Evolutionary conservation across 2,113 vertebrate genomes (phyloP), one percentile per base, ranked within the genome.

Genomic region (Heloderma charlesbogerti): DNA sequence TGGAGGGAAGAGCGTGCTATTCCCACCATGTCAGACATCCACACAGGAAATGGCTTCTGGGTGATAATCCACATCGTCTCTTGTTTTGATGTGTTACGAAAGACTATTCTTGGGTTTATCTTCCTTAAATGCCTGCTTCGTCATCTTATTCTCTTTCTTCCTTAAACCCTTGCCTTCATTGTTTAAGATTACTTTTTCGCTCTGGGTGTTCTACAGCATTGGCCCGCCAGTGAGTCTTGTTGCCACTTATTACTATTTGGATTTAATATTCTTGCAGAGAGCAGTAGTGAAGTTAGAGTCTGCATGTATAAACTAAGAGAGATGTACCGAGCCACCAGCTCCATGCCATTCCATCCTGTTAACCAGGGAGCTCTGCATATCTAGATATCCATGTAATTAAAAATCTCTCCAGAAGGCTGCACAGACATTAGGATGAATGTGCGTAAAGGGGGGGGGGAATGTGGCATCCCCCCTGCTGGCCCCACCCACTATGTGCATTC

Each of bases 101-200:
- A 84, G 20, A 10, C 29, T 22, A 8, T 4, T 37, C 48, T 69
- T 81, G 22, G 77, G 54, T 77, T 67, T 85, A 37, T 67, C n/a
- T 78, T 85, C 69, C 81, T 40, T 75, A 83, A 74, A 66, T 85
- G 72, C 25, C 22, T 78, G 27, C 48, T 85, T 90, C 29, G 29
- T 37, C 4, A 22, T n/a, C 40, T 29, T 84, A 2, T 66, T 40
- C 40, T n/a, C n/a, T n/a, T n/a, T n/a, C n/a, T n/a, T n/a, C 3
- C 25, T 48, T 37, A 77, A 66, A 51, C 48, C 74, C 43, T 37
- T 77, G 66, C 60, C 8, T 77, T 67, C 72, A 43, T 45, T 90
- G 82, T 67, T 90, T 84, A 84, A 83, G 66, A 72, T 75, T 63
- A 63, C 69, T 63, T 60, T 31, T 83, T 89, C 77, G 80, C 67